Percentiles rank a stretch among this genome's conserved stretches.
Evolutionary conservation across 2,888 invertebrate genomes (phyloP).

Genomic region (Cryptocheilus praepositus): DNA sequence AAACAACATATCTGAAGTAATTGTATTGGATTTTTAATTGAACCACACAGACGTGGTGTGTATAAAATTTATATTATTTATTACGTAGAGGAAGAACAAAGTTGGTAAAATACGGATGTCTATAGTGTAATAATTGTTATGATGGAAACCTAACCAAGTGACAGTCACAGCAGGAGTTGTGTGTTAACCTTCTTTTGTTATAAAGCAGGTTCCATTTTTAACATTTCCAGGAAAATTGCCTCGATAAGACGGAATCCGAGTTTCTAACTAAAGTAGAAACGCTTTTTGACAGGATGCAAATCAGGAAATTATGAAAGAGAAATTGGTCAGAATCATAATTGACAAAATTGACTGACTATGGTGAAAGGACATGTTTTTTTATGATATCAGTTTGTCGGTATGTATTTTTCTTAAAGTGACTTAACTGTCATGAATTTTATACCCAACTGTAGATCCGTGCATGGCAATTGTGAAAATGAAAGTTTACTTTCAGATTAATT

Average conservation of each 20-base stretch:
- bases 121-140: conserved; percentile 9
- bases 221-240: conserved; percentile 23
- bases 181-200: not conserved
- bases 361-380: conserved; percentile 35
- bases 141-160: conserved; percentile 45
- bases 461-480: no score
- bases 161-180: conserved; percentile 43
- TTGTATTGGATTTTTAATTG: conserved; percentile 8
- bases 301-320: no score
- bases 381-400: conserved; percentile 40
- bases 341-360: conserved; percentile 28
- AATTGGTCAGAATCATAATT: conserved; percentile 13
- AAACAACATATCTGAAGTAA: conserved; percentile 6
- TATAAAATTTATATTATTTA: no score
- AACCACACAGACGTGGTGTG: not conserved
- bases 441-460: no score
- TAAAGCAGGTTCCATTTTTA: conserved; percentile 9
- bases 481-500: conserved; percentile 28
- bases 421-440: no score
- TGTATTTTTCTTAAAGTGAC: conserved; percentile 11
- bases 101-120: not conserved
- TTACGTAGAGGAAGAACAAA: no score
- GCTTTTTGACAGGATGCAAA: no score
- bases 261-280: no score
- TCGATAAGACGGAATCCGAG: not conserved